Evolutionary conservation across 92 coral and sea anemone genomes (phyloP), one percentile per base, ranked within the genome.

Genomic region (Diadumene lineata): DNA sequence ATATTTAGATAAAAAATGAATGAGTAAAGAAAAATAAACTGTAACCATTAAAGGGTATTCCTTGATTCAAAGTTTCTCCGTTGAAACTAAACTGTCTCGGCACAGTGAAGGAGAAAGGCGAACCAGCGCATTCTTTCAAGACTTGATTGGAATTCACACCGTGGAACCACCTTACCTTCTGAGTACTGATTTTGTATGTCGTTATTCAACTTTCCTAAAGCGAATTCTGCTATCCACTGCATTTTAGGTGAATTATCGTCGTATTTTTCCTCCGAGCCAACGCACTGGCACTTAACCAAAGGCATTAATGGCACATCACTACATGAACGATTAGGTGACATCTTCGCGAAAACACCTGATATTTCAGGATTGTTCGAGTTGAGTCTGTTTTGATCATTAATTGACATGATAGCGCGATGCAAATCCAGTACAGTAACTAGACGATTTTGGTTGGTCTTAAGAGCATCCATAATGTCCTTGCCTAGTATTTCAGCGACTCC

Each of bases 171-270:
- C 64, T 64, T 72, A 88, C 93, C 93, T 80, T 53, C 74, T 22
- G 82, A 46, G 66, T 75, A 78, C 48, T 88, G 93, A n/a, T 84
- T 73, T 62, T 88, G 93, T 25, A 88, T 88, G 31, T 68, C 76
- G 66, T 88, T 85, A 38, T 88, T 88, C 48, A 88, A 57, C 43
- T 78, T 69, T 24, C 93, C 93, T 21, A 88, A 65, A 13, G 93
- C 87, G 62, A 80, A 88, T 72, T 88, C 93, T 8, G 93, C 93
- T 46, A 88, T 70, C 89, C 93, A 84, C 19, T 70, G 72, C n/a
- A 72, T 80, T 31, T 62, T 62, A 0, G 60, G 64, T 22, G 91
- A 90, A 60, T 82, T 77, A 38, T 82, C 90, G 29, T 78, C 61
- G 1, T 66, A 85, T 44, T 33, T 68, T 9, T 74, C 60, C 23